Evolutionary conservation across 2,797 vertebrate species (phyloP).

Genomic region (Hippopotamyrus pictus): DNA sequence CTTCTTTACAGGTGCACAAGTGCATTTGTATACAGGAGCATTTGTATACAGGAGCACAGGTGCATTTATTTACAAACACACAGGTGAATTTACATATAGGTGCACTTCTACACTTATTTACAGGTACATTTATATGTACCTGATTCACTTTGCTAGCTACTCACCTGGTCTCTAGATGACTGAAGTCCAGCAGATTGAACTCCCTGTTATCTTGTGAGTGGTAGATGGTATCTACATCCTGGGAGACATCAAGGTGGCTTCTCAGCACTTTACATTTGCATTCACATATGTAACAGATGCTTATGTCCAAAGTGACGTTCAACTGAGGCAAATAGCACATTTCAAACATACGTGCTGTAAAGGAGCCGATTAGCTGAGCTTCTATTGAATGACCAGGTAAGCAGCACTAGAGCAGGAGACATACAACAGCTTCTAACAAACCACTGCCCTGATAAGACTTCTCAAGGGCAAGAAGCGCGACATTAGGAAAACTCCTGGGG

Average conservation of each 20-base stretch:
- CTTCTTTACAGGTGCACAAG: neutral
- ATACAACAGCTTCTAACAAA: neutral
- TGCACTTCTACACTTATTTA: neutral
- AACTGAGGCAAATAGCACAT: neutral
- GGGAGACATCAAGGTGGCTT: constrained; percentile 13
- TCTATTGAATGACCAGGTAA: neutral
- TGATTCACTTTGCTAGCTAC: neutral
- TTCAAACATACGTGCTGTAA: neutral
- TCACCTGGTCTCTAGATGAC: constrained; percentile 84
- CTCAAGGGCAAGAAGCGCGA: neutral
- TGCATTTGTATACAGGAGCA: neutral
- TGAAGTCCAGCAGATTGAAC: constrained; percentile 85
- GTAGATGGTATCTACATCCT: constrained; percentile 92
- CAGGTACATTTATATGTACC: neutral
- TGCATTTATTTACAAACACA: neutral
- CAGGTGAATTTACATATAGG: neutral
- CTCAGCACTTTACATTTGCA: neutral
- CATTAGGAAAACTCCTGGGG: neutral
- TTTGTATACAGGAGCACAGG: no score
- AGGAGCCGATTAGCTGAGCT: neutral
- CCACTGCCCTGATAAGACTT: neutral
- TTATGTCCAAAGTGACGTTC: neutral
- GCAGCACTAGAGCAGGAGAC: neutral
- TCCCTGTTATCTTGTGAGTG: constrained; percentile 87
- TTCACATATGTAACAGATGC: neutral